Evolutionary conservation across 2,888 invertebrate genomes (phyloP).

Genomic region (Pharmacophagus antenor): DNA sequence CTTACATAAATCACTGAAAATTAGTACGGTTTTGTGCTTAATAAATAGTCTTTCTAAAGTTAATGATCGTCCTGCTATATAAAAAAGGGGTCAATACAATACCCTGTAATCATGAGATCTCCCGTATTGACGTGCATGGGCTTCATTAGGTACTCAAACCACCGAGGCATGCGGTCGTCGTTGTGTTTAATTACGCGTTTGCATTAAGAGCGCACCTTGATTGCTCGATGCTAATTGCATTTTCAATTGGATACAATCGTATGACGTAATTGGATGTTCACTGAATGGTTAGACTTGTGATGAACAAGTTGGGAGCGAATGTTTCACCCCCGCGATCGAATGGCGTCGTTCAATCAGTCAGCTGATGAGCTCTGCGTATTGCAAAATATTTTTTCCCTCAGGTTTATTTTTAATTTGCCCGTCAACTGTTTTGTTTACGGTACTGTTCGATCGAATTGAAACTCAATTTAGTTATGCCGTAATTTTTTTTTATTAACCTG

Average conservation of each 20-base stretch:
- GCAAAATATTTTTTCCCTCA: slow-evolving; percentile 21
- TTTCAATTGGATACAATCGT: slow-evolving; percentile 27
- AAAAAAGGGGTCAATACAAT: no score
- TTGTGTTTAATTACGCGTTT: slow-evolving; percentile 25
- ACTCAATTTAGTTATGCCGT: slow-evolving; percentile 24
- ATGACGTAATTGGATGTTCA: slow-evolving; percentile 25
- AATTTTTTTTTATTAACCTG: slow-evolving; percentile 9
- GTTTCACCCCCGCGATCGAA: slow-evolving; percentile 36
- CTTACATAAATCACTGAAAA: no score
- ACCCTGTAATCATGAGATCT: background rate
- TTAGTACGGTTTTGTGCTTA: no score
- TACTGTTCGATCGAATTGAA: slow-evolving; percentile 23
- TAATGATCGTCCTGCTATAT: no score
- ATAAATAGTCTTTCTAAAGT: no score
- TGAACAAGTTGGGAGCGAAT: slow-evolving; percentile 24
- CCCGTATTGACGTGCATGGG: background rate
- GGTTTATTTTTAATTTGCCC: slow-evolving; percentile 21
- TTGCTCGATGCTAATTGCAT: slow-evolving; percentile 26
- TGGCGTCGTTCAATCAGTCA: slow-evolving; percentile 36
- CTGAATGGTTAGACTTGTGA: slow-evolving; percentile 21
- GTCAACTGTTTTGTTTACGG: slow-evolving; percentile 22
- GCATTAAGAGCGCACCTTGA: slow-evolving; percentile 24
- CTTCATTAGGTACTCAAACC: slow-evolving; percentile 3
- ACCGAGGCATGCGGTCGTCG: slow-evolving; percentile 14
- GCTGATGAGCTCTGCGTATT: slow-evolving; percentile 26